A percentile compares a stretch with the other conserved stretches of the same genome.
These are phyloP conservation scores for Heliconius cydno DNA, from an alignment of 2,888 invertebrate species.

Conservation along the genomic window DNA sequence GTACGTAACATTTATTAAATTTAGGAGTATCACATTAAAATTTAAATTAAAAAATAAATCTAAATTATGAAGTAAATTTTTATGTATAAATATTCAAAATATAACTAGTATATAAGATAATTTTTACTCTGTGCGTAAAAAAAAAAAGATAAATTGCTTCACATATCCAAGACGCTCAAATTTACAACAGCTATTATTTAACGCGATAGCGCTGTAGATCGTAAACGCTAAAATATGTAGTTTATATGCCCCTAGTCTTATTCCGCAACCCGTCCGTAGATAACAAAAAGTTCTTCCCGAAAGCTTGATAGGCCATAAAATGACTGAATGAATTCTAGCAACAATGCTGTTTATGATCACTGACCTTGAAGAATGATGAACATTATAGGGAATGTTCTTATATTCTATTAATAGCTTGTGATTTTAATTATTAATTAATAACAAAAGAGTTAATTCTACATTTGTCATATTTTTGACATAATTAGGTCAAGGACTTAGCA, in stretches of 20 bases:
- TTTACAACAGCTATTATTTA: conserved; percentile 50
- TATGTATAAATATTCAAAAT: neutral
- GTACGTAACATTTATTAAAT: neutral
- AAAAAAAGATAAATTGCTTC: neutral
- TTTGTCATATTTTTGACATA: neutral
- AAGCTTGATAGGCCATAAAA: conserved; percentile 1
- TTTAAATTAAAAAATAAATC: neutral
- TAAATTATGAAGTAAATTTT: too few species aligned
- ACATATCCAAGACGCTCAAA: conserved; percentile 1
- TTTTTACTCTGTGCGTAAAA: neutral
- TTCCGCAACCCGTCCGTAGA: conserved; percentile 15
- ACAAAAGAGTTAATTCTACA: neutral
- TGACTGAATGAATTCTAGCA: neutral
- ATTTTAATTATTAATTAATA: neutral
- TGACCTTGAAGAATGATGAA: neutral
- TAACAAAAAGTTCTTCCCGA: conserved; percentile 19
- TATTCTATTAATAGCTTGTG: neutral
- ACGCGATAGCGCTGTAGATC: conserved; percentile 43
- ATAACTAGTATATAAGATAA: neutral
- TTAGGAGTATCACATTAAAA: neutral
- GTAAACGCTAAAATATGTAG: conserved; percentile 35
- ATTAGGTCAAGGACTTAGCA: conserved; percentile 25
- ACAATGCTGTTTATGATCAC: neutral
- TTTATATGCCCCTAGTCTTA: conserved; percentile 19
- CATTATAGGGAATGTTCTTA: neutral